These are phyloP conservation scores for Tympanoctomys barrerae DNA, from an alignment of 2,797 vertebrate genomes.

Conservation along the genomic window DNA sequence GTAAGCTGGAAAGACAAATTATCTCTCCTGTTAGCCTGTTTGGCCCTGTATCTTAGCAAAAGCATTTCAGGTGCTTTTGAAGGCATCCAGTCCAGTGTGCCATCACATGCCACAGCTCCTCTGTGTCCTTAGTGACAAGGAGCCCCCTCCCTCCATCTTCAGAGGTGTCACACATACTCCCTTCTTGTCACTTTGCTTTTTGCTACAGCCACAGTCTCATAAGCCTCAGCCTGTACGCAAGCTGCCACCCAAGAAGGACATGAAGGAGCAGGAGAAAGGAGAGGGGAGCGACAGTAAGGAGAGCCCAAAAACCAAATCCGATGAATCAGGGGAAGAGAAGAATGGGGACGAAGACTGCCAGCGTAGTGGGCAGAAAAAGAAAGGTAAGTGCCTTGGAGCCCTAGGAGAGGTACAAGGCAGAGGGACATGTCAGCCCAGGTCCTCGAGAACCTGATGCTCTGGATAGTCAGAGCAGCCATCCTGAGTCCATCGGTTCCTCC, in stretches of 20 bases:
- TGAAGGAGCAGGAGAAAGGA: constrained; percentile 94
- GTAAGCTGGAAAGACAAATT: too few relatives aligned
- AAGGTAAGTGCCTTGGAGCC: constrained; percentile 89
- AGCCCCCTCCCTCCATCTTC: not conserved
- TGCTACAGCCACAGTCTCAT: constrained; percentile 84
- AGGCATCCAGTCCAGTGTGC: not conserved
- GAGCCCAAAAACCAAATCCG: constrained; percentile 96
- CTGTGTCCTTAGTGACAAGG: not conserved
- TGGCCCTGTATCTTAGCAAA: not conserved
- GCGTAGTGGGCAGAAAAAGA: constrained; percentile 96
- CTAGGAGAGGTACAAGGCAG: not conserved
- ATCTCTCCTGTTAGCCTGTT: not conserved
- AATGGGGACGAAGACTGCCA: constrained; percentile 96
- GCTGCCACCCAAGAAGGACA: constrained; percentile 92
- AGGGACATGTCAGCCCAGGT: not conserved
- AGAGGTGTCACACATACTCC: not conserved
- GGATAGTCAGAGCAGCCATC: not conserved
- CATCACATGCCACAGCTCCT: not conserved
- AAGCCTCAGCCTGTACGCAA: constrained; percentile 92
- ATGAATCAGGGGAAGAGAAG: constrained; percentile 98
- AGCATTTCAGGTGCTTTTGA: not conserved
- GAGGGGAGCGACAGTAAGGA: constrained; percentile 97
- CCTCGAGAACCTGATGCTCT: not conserved
- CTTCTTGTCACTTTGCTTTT: constrained; percentile 36
- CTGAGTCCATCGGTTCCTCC: not conserved